Conservation (phyloP, 2,797 vertebrate species). For the Mormyrus proboscirostris region DNA sequence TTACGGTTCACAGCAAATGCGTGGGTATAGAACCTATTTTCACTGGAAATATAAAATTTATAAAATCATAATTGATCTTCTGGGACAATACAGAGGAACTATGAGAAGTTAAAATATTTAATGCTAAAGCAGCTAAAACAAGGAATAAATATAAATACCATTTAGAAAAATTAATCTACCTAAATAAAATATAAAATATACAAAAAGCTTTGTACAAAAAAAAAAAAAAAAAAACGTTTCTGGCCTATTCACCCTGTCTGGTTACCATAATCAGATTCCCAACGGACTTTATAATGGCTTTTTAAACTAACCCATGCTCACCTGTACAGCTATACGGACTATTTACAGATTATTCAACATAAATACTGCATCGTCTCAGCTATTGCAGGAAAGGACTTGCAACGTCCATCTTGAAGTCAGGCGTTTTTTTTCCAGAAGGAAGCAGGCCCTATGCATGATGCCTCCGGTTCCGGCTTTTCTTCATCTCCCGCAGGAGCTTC, state of each 20-base stretch:
- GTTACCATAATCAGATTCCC: constrained; percentile 11
- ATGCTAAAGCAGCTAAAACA: not conserved
- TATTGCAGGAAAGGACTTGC: not conserved
- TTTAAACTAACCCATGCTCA: constrained; percentile 32
- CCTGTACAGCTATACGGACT: constrained; percentile 61
- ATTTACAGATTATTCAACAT: constrained; percentile 68
- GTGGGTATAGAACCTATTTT: not conserved
- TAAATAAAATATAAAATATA: constrained; percentile 6
- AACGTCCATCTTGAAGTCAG: not conserved
- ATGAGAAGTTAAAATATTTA: not conserved
- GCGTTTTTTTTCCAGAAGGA: not conserved
- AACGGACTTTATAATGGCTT: constrained; percentile 34
- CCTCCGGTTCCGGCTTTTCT: constrained; percentile 85
- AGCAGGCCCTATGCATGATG: constrained; percentile 54
- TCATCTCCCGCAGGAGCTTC: constrained; percentile 92
- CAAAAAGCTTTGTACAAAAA: constrained; percentile 22
- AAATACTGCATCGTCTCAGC: constrained; percentile 46
- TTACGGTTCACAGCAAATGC: constrained; percentile 1
- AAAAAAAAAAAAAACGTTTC: not conserved
- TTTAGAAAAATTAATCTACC: constrained; percentile 7
- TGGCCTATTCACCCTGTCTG: not conserved
- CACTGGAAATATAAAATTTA: not conserved
- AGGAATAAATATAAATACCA: constrained; percentile 23
- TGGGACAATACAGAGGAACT: not conserved
- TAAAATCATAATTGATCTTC: constrained; percentile 9